Base-by-base conservation (phyloP, 2,888 invertebrate genomes). In the Tetranychus piercei region DNA sequence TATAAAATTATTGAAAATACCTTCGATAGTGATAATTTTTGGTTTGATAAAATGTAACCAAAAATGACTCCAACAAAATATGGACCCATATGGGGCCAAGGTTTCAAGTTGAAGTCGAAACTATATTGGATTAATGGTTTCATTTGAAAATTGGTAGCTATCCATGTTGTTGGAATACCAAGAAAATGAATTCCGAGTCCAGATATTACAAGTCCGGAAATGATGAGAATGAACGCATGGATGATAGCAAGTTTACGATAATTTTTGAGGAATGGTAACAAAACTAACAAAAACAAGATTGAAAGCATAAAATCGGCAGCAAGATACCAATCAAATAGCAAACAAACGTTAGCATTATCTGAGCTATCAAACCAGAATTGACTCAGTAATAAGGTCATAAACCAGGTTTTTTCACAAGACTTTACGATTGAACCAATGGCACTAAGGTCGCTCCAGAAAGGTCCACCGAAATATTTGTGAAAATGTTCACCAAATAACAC, bases 311-410 rank as follows among this genome's bases (percentile, higher is more conserved):
- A 69, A 69, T 69, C 69, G 11, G 34, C 69, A 18, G 20, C 69
- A 69, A 69, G 69, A 22, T 69, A 69, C 69, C 69, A 69, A 69
- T 69, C 69, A 22, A 69, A 69, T 20, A 69, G 7, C 11, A 69
- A 22, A 69, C 22, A 69, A 20, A 20, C 69, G 5, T 20, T 20
- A 23, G 22, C 69, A 22, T 69, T 22, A 1, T 22, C 22, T 5
- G 69, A 23, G 8, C 69, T 23, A 22, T 69, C 69, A 22, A 69
- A 69, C 69, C 69, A 69, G 8, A 23, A 69, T 69, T 69, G 69
- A 23, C 20, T 69, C 20, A 69, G 34, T 23, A 69, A 23, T 22
- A 69, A 23, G 11, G 69, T 23, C 11, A 22, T 69, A 1, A 69
- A 23, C 69, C 69, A 69, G 20, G 69, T 69, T 69, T 22, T 20